These are phyloP conservation scores for Eurystomus glaucurus DNA, from an alignment of 2,797 vertebrate genomes.

Conservation along the genomic window DNA sequence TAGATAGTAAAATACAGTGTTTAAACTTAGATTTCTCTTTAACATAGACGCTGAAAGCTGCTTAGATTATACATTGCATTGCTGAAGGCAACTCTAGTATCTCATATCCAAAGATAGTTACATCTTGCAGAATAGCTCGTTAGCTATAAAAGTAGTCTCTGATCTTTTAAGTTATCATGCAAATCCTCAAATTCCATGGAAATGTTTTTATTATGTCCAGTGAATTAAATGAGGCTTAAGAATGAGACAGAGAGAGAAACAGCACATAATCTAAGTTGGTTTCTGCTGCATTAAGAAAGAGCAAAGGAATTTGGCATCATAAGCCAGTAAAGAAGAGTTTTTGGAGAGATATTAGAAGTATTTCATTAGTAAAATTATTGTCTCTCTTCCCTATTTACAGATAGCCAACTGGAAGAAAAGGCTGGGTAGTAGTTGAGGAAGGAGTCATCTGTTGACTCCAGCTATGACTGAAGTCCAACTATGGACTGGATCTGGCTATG, in stretches of 20 bases:
- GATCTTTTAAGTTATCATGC: not conserved
- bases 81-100: not conserved
- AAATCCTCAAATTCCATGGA: not conserved
- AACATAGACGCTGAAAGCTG: not conserved
- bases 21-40: not conserved
- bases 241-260: not conserved
- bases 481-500: not conserved
- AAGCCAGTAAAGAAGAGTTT: not conserved
- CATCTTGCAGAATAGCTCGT: not conserved
- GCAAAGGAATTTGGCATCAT: not conserved
- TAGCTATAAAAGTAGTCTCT: not conserved
- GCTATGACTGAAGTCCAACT: not conserved
- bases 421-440: not conserved
- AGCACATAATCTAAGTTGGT: not conserved
- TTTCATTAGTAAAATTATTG: not conserved
- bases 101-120: not conserved
- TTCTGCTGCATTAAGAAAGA: constrained; percentile 10
- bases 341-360: not conserved
- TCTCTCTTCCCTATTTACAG: not conserved
- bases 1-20: not conserved
- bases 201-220: not conserved
- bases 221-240: constrained; percentile 11
- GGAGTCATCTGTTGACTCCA: not conserved
- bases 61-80: not conserved
- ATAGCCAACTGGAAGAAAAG: not conserved